A percentile compares a stretch with the other conserved stretches of the same genome.
Conservation (phyloP, 2,113 vertebrate species). For the Pantherophis guttatus region DNA sequence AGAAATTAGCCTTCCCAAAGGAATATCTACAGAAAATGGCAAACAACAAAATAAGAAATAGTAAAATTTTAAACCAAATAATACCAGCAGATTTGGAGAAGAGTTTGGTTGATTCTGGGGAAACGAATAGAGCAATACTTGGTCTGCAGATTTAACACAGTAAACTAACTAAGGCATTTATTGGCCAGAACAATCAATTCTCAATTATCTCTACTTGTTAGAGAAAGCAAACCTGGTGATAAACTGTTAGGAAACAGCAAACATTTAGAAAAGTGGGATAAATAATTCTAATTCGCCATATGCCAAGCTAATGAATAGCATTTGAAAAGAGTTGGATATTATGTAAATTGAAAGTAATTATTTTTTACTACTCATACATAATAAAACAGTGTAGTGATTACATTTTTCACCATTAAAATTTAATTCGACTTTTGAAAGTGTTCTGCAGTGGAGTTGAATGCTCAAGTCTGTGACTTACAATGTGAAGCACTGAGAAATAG, state of each 20-base stretch:
- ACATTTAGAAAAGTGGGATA: slow-evolving; percentile 35
- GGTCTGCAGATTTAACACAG: not conserved
- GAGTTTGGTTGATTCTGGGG: not conserved
- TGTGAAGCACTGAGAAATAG: slow-evolving; percentile 32
- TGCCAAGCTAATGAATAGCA: slow-evolving; percentile 21
- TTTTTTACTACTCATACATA: slow-evolving; percentile 49
- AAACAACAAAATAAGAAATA: not conserved
- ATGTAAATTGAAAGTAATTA: slow-evolving; percentile 50
- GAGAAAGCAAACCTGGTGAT: slow-evolving; percentile 8
- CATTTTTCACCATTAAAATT: slow-evolving; percentile 59
- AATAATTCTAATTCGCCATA: slow-evolving; percentile 43
- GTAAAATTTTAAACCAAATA: not conserved
- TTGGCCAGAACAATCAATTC: slow-evolving; percentile 7
- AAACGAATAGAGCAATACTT: not conserved
- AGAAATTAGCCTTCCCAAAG: not conserved
- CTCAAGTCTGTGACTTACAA: slow-evolving; percentile 34
- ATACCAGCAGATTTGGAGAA: not conserved
- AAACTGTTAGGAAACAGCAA: not conserved
- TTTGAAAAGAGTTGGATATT: slow-evolving; percentile 35
- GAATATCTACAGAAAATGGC: not conserved
- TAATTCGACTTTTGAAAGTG: slow-evolving; percentile 51
- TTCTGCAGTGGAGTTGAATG: slow-evolving; percentile 42
- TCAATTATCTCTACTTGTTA: slow-evolving; percentile 4
- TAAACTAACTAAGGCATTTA: slow-evolving; percentile 6
- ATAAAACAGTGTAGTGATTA: slow-evolving; percentile 48